Percentiles rank a stretch among this genome's conserved stretches.
Evolutionary conservation across 2,113 vertebrate genomes (phyloP).

Genomic region (Turnix velox): DNA sequence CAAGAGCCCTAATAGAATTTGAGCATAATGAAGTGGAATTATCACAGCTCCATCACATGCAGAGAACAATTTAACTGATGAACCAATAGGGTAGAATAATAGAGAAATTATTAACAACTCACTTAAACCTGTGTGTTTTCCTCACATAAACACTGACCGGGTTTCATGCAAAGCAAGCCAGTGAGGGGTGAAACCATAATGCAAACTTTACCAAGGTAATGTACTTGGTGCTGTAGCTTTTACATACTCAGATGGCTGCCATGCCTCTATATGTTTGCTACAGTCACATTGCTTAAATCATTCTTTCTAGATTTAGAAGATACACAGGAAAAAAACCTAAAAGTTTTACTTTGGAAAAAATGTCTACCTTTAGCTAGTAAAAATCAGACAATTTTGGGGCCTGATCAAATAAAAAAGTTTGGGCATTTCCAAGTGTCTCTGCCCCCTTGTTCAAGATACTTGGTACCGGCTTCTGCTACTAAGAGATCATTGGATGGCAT

Average conservation of each 20-base stretch:
- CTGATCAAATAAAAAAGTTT: too few relatives aligned
- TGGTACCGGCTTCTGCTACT: not conserved
- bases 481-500: not conserved
- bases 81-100: not conserved
- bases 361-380: not conserved
- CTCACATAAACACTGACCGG: not conserved
- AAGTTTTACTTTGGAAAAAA: not conserved
- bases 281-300: not conserved
- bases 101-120: not conserved
- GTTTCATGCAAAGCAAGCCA: not conserved
- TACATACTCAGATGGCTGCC: not conserved
- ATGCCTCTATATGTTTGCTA: not conserved
- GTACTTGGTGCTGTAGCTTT: not conserved
- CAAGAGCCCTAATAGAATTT: not conserved
- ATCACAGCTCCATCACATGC: not conserved
- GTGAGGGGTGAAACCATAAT: not conserved
- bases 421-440: not conserved
- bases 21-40: not conserved
- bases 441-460: not conserved
- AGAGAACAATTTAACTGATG: not conserved
- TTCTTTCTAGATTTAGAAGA: not conserved
- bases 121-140: not conserved
- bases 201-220: not conserved
- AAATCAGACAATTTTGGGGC: not conserved
- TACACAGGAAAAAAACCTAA: rapidly evolving